Evolutionary conservation across 2,113 vertebrate species (phyloP).

Genomic region (Fukomys damarensis): DNA sequence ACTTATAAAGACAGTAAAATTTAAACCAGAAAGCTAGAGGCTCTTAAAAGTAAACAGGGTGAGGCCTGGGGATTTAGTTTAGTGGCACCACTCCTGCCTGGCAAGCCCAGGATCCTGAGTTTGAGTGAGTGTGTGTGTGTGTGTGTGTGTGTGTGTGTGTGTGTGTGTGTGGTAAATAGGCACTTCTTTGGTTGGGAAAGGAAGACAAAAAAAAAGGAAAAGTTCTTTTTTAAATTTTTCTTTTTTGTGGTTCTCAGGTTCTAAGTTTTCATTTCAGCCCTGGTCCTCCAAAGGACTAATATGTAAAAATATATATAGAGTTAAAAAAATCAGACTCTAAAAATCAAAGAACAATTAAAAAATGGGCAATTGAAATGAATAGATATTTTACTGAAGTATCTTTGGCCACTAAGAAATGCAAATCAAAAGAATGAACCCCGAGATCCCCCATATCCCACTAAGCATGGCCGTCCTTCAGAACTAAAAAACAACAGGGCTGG

Average conservation of each 20-base stretch:
- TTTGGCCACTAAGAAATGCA: not conserved
- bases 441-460: not conserved
- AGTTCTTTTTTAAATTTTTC: not conserved
- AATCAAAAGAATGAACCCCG: not conserved
- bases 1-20: constrained; percentile 29
- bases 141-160: no score
- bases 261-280: not conserved
- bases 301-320: not conserved
- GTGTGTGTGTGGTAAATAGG: no score
- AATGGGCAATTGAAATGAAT: not conserved
- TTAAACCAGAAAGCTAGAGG: not conserved
- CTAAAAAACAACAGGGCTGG: not conserved
- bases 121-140: no score
- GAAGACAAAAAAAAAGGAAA: not conserved
- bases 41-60: not conserved
- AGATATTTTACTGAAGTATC: not conserved
- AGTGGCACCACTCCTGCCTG: no score
- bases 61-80: no score
- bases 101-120: no score
- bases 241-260: not conserved
- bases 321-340: not conserved
- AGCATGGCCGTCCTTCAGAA: not conserved
- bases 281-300: not conserved
- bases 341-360: not conserved
- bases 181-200: not conserved